phyloP scores from a whole-genome alignment of 2,888 invertebrate genomes.

The Zygaena filipendulae region DNA sequence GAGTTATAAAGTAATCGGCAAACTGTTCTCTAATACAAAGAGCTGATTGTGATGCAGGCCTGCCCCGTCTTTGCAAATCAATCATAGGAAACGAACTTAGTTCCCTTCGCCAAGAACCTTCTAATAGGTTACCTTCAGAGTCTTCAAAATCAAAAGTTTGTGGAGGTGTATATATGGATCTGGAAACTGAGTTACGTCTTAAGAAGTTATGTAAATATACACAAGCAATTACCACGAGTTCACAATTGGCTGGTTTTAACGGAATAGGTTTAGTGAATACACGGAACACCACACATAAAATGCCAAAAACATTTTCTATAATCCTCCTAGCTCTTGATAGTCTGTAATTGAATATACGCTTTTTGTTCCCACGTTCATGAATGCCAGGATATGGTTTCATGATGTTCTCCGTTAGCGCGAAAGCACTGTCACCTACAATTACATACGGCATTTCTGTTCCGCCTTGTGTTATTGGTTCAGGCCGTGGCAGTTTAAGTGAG shows the following conservation, averaged over 20 bases:
- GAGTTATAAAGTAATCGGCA: conserved; percentile 18
- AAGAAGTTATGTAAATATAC: conserved; percentile 13
- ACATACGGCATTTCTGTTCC: conserved; percentile 18
- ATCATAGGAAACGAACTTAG: conserved; percentile 13
- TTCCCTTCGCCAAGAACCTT: conserved; percentile 17
- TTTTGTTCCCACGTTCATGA: conserved; percentile 19
- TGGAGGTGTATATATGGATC: conserved; percentile 10
- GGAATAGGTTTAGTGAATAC: conserved; percentile 20
- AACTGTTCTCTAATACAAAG: conserved; percentile 18
- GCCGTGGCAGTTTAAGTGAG: conserved; percentile 17
- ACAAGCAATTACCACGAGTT: conserved; percentile 19
- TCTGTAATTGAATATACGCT: conserved; percentile 20
- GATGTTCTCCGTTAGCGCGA: conserved; percentile 21
- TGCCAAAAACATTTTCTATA: conserved; percentile 19
- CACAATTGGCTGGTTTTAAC: conserved; percentile 18
- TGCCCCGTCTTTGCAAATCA: conserved; percentile 16
- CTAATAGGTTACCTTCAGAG: conserved; percentile 15
- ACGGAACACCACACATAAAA: conserved; percentile 20
- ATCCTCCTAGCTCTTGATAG: conserved; percentile 20
- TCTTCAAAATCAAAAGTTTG: conserved; percentile 15
- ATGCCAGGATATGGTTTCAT: conserved; percentile 20
- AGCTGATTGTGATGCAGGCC: conserved; percentile 17
- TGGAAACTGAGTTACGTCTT: conserved; percentile 10
- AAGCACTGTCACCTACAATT: conserved; percentile 25
- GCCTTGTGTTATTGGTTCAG: conserved; percentile 18